Percentiles rank a stretch among this genome's conserved stretches.
phyloP scores from a whole-genome alignment of 2,113 vertebrate genomes.

The Lophochroa leadbeateri region DNA sequence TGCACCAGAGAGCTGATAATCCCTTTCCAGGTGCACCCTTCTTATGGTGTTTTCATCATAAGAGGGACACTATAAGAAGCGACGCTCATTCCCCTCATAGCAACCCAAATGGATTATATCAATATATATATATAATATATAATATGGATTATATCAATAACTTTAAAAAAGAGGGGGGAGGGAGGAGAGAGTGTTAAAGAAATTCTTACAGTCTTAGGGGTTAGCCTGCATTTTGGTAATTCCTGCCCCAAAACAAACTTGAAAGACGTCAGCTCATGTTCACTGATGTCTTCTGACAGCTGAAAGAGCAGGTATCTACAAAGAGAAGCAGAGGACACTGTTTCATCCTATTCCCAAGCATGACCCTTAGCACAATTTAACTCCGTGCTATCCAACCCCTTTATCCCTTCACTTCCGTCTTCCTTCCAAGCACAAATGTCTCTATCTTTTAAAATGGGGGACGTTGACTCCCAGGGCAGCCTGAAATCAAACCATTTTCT shows the following conservation, averaged over 20 bases:
- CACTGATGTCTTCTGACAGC: constrained; percentile 56
- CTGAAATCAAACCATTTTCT: not conserved
- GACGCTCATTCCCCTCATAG: not conserved
- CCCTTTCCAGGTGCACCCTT: not conserved
- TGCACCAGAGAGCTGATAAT: rapidly evolving
- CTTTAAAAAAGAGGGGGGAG: not conserved
- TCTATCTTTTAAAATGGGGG: not conserved
- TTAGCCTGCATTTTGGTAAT: constrained; percentile 62
- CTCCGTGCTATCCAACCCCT: rapidly evolving
- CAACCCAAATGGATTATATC: not conserved
- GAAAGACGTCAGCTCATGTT: constrained; percentile 34
- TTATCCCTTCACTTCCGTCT: rapidly evolving
- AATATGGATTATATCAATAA: rapidly evolving
- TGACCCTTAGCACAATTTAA: not conserved
- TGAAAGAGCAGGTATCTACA: constrained; percentile 69
- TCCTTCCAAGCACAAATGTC: not conserved
- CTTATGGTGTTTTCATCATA: not conserved
- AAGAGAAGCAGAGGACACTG: not conserved
- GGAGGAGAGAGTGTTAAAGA: not conserved
- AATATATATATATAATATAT: too few species aligned
- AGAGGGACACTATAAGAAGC: not conserved
- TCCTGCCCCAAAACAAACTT: constrained; percentile 51
- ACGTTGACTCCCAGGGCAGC: not conserved
- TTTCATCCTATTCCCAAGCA: not conserved
- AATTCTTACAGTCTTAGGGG: constrained; percentile 30